These are phyloP conservation scores for Lepidothrix coronata DNA, from an alignment of 2,113 vertebrate species.

Conservation along the genomic window DNA sequence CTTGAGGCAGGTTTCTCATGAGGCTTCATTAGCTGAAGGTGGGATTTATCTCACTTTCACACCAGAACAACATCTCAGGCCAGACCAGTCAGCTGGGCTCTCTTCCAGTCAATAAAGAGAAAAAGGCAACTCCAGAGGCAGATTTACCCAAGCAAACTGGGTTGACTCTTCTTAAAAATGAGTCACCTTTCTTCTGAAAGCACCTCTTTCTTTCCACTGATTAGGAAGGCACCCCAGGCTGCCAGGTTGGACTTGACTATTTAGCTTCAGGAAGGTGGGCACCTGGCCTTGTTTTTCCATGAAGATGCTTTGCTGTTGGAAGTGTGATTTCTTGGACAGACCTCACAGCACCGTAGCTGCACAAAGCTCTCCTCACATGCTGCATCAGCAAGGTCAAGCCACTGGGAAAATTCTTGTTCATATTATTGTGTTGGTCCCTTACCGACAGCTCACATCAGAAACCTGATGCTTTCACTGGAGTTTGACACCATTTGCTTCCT, in stretches of 20 bases:
- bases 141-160: neutral
- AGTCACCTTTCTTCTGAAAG: neutral
- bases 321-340: accelerated
- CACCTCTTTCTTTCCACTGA: neutral
- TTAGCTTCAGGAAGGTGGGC: neutral
- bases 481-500: neutral
- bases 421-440: neutral
- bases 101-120: neutral
- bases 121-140: neutral
- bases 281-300: neutral
- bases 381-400: neutral
- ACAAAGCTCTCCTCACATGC: neutral
- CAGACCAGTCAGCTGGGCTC: neutral
- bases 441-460: neutral
- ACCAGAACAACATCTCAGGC: neutral
- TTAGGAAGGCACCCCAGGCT: neutral
- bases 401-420: neutral
- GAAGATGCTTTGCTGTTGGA: neutral
- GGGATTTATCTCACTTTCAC: neutral
- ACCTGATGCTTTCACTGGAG: neutral
- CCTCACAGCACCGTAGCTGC: accelerated
- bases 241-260: neutral
- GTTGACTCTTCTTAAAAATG: neutral
- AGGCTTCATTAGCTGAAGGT: neutral
- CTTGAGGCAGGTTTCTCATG: neutral